phyloP scores from a whole-genome alignment of 2,113 vertebrate genomes.

The Zapus hudsonius region DNA sequence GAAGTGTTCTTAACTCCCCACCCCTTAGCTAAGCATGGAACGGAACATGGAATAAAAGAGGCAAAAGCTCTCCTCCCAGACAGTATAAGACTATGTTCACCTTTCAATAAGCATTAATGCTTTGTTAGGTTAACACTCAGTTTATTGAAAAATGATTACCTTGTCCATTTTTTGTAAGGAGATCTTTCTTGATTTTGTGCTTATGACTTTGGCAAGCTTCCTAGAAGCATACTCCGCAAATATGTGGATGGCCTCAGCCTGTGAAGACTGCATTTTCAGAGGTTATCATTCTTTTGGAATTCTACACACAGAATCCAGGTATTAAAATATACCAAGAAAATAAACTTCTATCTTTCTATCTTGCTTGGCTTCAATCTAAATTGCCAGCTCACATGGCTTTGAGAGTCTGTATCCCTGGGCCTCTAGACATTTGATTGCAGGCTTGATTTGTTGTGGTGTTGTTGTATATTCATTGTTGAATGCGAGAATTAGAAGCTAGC shows the following conservation, averaged over 20 bases:
- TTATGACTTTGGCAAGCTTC: neutral
- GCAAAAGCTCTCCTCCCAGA: neutral
- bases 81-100: neutral
- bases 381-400: neutral
- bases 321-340: neutral
- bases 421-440: neutral
- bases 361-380: neutral
- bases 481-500: neutral
- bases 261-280: neutral
- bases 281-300: neutral
- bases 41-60: too few relatives aligned
- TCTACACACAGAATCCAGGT: neutral
- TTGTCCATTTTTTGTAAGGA: neutral
- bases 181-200: neutral
- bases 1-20: neutral
- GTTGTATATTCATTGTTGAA: fast-evolving
- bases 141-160: neutral
- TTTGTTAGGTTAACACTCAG: neutral
- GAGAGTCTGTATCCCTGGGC: neutral
- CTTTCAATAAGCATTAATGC: fast-evolving
- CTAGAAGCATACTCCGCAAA: neutral
- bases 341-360: neutral
- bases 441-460: neutral
- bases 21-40: neutral
- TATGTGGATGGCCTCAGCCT: neutral